Evolutionary conservation across 2,113 vertebrate genomes (phyloP).

Genomic region (Otocyon megalotis): DNA sequence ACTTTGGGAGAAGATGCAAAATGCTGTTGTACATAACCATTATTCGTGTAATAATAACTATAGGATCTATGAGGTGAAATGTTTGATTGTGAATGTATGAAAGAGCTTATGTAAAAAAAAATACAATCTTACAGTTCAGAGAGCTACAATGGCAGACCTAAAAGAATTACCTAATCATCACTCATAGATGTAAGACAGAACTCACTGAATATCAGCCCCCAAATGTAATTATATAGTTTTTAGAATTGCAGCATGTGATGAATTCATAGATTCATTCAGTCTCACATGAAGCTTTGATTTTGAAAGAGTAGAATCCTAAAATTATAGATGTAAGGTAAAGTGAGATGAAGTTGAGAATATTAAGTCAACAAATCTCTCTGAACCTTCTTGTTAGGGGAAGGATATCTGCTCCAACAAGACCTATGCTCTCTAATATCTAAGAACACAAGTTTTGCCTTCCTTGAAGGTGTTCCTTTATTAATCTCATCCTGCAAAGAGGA

Average conservation of each 20-base stretch:
- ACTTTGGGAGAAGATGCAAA: not conserved
- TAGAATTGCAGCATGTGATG: not conserved
- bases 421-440: not conserved
- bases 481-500: not conserved
- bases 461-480: not conserved
- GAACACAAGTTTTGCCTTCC: not conserved
- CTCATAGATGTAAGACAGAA: not conserved
- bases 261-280: not conserved
- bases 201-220: not conserved
- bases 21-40: not conserved
- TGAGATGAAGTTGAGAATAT: not conserved
- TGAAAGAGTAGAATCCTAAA: not conserved
- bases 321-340: not conserved
- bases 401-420: not conserved
- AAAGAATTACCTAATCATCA: not conserved
- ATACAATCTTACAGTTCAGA: not conserved
- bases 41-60: not conserved
- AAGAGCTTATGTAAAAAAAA: not conserved
- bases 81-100: not conserved
- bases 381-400: not conserved
- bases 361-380: not conserved
- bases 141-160: not conserved
- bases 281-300: not conserved
- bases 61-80: not conserved
- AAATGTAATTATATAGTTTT: not conserved